phyloP scores from a whole-genome alignment of 1,140 invertebrate genomes.

The Cylas formicarius region DNA sequence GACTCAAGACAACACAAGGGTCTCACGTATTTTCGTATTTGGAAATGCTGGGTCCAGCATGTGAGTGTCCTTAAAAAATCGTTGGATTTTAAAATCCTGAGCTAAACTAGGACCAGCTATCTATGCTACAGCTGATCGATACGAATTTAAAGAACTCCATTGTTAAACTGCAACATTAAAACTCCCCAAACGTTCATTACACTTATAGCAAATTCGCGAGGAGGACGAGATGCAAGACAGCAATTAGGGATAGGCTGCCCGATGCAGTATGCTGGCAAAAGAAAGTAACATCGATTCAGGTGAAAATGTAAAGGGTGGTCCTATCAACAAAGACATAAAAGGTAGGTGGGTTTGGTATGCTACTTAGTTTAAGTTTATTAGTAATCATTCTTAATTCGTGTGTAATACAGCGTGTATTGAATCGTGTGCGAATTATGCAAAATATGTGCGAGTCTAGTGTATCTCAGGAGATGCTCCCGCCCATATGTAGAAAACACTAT shows the following conservation, averaged over 20 bases:
- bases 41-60: conserved; percentile 22
- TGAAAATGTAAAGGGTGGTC: too few species aligned
- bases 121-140: conserved; percentile 3
- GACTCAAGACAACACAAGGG: conserved; percentile 26
- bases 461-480: too few species aligned
- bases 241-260: conserved; percentile 14
- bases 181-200: conserved; percentile 2
- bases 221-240: neutral
- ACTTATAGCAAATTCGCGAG: neutral
- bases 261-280: conserved; percentile 12
- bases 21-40: conserved; percentile 36
- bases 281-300: too few species aligned
- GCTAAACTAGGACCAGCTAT: neutral
- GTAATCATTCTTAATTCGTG: too few species aligned
- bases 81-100: too few species aligned
- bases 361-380: too few species aligned
- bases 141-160: conserved; percentile 12
- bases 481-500: too few species aligned
- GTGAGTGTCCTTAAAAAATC: conserved; percentile 31
- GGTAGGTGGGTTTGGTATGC: too few species aligned
- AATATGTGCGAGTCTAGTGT: too few species aligned
- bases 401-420: too few species aligned
- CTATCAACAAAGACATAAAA: too few species aligned
- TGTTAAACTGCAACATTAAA: conserved; percentile 12
- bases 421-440: too few species aligned